Evolutionary conservation across 2,113 vertebrate species (phyloP), one percentile per base, ranked within the genome.

Genomic region (Salvelinus sp.): DNA sequence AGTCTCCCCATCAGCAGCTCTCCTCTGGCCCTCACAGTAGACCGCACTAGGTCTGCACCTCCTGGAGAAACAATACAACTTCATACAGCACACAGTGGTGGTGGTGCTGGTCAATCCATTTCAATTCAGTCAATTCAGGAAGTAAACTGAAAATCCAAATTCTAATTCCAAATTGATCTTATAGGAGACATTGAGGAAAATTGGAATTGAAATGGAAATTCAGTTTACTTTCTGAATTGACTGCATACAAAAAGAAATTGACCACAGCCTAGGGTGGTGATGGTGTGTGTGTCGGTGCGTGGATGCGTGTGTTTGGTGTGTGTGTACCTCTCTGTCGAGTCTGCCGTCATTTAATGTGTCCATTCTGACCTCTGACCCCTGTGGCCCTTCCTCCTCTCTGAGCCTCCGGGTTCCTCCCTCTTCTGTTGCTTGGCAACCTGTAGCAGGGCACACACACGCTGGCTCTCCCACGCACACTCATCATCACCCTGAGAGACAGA

Each of bases 371-470:
- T 75, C 75, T 44, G 72, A 25, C 5, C 70, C 5, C 2, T 13
- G 28, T 73, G 73, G 87, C 70, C 25, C 70, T 73, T 44, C 70
- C 6, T 63, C 69, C 0, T 75, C 25, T 69, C 76, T 9, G 13
- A 89, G 79, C 30, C 2, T 3, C 47, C 18, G 74, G n/a, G 68
- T 75, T 83, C 65, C 47, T 77, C 69, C 75, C 84, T 77, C 73
- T 83, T 79, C 78, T 74, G 38, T 10, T 25, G 65, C 76, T 85
- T 18, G 12, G 3, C 4, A 0, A 27, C 60, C 2, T 4, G 22
- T 10, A 82, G 54, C 12, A n/a, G 18, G 0, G 50, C 50, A 25
- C 28, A 58, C 0, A 47, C 58, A 0, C 13, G 65, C 63, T 72
- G 75, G 7, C 3, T 16, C 73, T 88, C 82, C 86, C 80, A 75